These are phyloP conservation scores for Aelia acuminata DNA, from an alignment of 2,888 invertebrate genomes.

Conservation along the genomic window DNA sequence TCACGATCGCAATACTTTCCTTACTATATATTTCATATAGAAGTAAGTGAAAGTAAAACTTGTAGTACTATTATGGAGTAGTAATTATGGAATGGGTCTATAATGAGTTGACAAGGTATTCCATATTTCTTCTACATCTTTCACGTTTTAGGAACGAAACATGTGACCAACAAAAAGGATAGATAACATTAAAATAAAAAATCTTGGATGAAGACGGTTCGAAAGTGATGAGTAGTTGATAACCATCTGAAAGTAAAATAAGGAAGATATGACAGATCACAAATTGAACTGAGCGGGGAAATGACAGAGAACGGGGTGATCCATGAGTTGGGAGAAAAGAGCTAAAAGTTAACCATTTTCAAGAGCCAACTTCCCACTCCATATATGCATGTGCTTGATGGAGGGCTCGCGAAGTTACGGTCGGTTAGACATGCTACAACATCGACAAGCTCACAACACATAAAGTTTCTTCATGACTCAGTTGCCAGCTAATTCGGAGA, in stretches of 20 bases:
- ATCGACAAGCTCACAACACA: slow-evolving; percentile 33
- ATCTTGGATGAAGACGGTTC: too few species aligned
- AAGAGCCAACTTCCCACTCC: not conserved
- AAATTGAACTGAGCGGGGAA: not conserved
- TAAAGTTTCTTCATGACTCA: slow-evolving; percentile 19
- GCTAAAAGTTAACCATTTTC: slow-evolving; percentile 3
- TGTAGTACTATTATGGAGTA: too few species aligned
- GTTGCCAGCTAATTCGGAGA: not conserved
- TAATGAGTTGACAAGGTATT: too few species aligned
- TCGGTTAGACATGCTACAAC: slow-evolving; percentile 22
- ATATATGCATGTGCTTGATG: not conserved
- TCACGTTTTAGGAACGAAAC: too few species aligned
- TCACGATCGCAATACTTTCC: too few species aligned
- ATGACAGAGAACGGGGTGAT: not conserved
- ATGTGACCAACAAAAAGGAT: too few species aligned
- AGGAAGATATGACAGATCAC: not conserved
- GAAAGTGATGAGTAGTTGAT: too few species aligned
- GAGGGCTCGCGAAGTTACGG: not conserved
- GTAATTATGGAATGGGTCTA: too few species aligned
- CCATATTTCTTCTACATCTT: too few species aligned
- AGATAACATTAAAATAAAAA: too few species aligned
- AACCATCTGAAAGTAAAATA: not conserved
- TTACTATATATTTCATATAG: too few species aligned
- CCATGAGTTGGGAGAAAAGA: not conserved
- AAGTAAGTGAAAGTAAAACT: too few species aligned